Percentiles rank a stretch among this genome's conserved stretches.
Evolutionary conservation across 2,888 invertebrate genomes (phyloP).

Genomic region (Podotricha telesiphe): DNA sequence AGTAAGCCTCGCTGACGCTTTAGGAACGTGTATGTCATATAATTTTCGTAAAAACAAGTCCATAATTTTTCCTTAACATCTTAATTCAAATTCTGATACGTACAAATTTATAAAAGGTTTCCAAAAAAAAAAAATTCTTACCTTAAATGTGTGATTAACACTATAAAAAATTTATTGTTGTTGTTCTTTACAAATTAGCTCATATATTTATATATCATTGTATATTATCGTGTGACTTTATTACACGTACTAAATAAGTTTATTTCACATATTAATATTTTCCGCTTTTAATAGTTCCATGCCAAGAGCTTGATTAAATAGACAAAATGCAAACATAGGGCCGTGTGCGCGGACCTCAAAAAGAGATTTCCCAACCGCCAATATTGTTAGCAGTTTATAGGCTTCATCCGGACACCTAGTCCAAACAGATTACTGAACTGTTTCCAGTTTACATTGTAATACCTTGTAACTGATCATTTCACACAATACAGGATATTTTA

Average conservation of each 20-base stretch:
- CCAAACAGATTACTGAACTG: conserved; percentile 21
- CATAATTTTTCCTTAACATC: too few relatives aligned
- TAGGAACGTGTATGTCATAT: too few relatives aligned
- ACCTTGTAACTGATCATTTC: background rate
- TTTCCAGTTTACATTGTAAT: conserved; percentile 14
- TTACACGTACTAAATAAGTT: background rate
- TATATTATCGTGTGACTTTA: too few relatives aligned
- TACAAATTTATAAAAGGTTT: too few relatives aligned
- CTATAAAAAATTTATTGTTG: too few relatives aligned
- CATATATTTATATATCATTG: too few relatives aligned
- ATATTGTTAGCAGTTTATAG: conserved; percentile 24
- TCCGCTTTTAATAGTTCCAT: conserved; percentile 44
- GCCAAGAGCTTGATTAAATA: conserved; percentile 50
- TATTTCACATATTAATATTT: background rate
- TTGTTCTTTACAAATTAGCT: too few relatives aligned
- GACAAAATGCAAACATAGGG: conserved; percentile 53
- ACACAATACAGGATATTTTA: background rate
- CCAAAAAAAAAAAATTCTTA: too few relatives aligned
- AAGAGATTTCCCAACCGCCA: conserved; percentile 50
- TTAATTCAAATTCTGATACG: too few relatives aligned
- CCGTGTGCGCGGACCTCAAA: conserved; percentile 54
- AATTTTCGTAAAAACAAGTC: too few relatives aligned
- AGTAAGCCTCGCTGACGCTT: too few relatives aligned
- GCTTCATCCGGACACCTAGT: conserved; percentile 26
- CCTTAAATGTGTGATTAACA: too few relatives aligned